Base-by-base conservation (phyloP, 2,797 vertebrate species). In the Helostoma temminkii region DNA sequence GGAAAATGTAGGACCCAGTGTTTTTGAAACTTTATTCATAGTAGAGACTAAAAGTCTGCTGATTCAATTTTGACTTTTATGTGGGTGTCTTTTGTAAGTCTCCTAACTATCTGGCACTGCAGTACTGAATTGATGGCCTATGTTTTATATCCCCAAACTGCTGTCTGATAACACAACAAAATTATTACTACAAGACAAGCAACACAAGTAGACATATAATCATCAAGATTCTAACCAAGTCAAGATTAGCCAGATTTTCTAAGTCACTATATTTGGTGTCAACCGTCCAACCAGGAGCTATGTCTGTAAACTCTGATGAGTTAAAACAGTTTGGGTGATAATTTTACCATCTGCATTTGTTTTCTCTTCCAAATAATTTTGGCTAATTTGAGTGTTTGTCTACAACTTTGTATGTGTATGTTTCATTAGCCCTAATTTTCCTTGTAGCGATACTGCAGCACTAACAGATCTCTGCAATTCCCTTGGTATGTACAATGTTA, bases 391-490 rank as follows among this genome's bases (percentile, higher is more conserved):
- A 5, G 5, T 10, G 25, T 55, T 49, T 61, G 34, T 66, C 24
- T 50, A 19, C 52, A 65, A 43, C n/a, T n/a, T n/a, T n/a, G n/a
- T n/a, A 34, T 56, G 19, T 45, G 41, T 18, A 28, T 52, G 7
- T 18, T 53, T 52, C 6, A 36, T 62, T 15, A 6, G 2, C 11
- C 8, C 16, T 57, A 39, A 16, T 43, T 5, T 15, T 66, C 1
- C 22, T 58, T 63, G 58, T 22, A 32, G 25, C 0, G 1, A 16
- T 41, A 36, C 30, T n/a, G n/a, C 9, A 57, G 16, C 28, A 32
- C 19, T 39, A 21, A 52, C 30, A 52, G 21, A 58, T 54, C 30
- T 56, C 14, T 36, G 45, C 54, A 72, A 67, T 81, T 52, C 64
- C 52, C 59, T 69, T 63, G 26, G 3, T 25, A 43, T 42, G 21